Evolutionary conservation across 2,113 vertebrate species (phyloP), one percentile per base, ranked within the genome.

Genomic region (Peucedramus taeniatus): DNA sequence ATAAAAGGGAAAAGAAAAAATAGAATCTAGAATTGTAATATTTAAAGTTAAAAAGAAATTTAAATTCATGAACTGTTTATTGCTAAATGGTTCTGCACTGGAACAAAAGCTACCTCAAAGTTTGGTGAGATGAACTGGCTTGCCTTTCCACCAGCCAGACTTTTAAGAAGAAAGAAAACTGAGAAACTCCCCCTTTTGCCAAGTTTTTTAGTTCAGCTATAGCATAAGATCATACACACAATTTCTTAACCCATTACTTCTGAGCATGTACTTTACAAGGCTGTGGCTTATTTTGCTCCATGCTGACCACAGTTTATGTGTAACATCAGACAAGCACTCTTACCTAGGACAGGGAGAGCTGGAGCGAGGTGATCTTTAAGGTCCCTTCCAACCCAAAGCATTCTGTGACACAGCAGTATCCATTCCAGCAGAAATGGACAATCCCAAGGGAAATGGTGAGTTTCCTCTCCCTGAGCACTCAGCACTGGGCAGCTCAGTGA

Each of bases 231-330:
- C 40, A 47, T 13, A 71, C 18, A 31, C 13, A 35, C 5, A 4
- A 56, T 42, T 89, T 71, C 53, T 88, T n/a, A 78, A 68, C 21
- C 50, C 39, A 13, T 51, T 47, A 51, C 39, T 63, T 69, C 35
- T 33, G 15, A 20, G 42, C 31, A 30, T 6, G 45, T 54, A 57
- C 35, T 82, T 69, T 28, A 49, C 42, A 89, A 93, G n/a, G 51
- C 63, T 9, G 9, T 35, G 28, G 42, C 47, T 76, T 42, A 37
- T 51, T 66, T n/a, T 66, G 59, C 47, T 79, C 42, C 75, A 42
- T 0, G 3, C 26, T 1, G 1, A 90, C n/a, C 28, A 49, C 28
- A 70, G 42, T 54, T 68, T 4, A n/a, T 8, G 49, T 39, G 3
- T 8, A 57, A 33, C 13, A 92, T n/a, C 15, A 87, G 31, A 57